These are phyloP conservation scores for Dromas ardeola DNA, from an alignment of 2,113 vertebrate genomes.

Conservation along the genomic window DNA sequence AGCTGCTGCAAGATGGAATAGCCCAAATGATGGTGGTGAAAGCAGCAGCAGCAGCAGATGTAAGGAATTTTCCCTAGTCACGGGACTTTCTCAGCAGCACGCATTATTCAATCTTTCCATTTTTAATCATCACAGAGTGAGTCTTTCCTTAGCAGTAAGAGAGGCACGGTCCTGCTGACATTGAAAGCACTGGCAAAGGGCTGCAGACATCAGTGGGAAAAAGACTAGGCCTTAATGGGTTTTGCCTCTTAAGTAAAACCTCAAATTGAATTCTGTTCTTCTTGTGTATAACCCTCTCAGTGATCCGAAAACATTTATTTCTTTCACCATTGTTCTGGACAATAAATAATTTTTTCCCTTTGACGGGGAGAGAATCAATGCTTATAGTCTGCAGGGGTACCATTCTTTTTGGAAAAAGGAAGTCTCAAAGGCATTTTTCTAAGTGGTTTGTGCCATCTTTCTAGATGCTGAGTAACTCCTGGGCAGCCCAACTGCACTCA, in stretches of 20 bases:
- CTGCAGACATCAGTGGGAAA: background rate
- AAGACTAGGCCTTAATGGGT: background rate
- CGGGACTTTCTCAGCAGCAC: background rate
- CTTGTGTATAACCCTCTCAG: background rate
- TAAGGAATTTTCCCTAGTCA: background rate
- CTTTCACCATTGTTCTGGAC: background rate
- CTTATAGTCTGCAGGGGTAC: background rate
- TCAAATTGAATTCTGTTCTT: background rate
- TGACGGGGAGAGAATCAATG: fast-evolving
- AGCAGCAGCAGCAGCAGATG: background rate
- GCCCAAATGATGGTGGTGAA: background rate
- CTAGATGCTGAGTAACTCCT: background rate
- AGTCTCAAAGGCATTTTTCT: background rate
- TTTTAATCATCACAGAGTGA: background rate
- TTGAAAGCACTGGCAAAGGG: background rate
- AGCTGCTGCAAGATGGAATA: fast-evolving
- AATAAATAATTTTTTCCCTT: background rate
- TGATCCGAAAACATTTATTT: background rate
- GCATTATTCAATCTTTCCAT: background rate
- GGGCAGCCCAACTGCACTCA: background rate
- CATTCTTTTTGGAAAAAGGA: background rate
- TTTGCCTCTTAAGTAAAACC: background rate
- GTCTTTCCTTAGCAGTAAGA: background rate
- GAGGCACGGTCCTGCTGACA: background rate
- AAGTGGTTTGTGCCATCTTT: background rate